phyloP scores from a whole-genome alignment of 2,113 vertebrate genomes.

The Falco punctatus region DNA sequence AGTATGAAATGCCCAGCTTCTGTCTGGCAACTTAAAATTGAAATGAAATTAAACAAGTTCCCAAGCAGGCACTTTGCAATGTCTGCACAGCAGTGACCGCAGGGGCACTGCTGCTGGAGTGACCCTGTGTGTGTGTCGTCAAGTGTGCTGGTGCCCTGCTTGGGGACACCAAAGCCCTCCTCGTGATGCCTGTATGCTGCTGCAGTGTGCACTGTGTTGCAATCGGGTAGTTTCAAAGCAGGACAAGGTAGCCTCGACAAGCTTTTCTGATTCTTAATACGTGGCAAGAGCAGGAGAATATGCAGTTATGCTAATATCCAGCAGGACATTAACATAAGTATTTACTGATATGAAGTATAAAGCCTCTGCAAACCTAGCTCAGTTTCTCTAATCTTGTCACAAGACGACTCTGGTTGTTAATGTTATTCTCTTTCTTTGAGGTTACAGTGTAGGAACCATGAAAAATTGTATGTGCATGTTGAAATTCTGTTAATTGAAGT shows the following conservation, averaged over 20 bases:
- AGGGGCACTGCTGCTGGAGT: background rate
- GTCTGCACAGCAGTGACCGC: background rate
- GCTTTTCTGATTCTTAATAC: background rate
- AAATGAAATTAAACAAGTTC: no score
- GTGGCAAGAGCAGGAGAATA: background rate
- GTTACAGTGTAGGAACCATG: background rate
- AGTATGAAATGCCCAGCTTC: no score
- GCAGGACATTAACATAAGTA: background rate
- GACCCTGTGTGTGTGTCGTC: accelerated
- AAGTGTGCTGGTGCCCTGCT: background rate
- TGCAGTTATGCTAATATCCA: no score
- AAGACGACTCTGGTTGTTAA: background rate
- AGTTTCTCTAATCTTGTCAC: background rate
- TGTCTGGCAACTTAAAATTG: background rate
- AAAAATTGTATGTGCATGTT: background rate
- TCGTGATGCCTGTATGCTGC: no score
- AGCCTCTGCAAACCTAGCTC: background rate
- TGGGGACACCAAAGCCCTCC: accelerated
- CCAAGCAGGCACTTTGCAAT: no score
- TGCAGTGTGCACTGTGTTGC: background rate
- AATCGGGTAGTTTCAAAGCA: accelerated
- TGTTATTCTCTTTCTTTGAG: background rate
- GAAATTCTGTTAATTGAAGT: background rate
- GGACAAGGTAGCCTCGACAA: background rate
- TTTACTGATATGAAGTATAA: background rate